Conservation (phyloP, 2,797 vertebrate genomes). For the Melanotaenia nigrans region DNA sequence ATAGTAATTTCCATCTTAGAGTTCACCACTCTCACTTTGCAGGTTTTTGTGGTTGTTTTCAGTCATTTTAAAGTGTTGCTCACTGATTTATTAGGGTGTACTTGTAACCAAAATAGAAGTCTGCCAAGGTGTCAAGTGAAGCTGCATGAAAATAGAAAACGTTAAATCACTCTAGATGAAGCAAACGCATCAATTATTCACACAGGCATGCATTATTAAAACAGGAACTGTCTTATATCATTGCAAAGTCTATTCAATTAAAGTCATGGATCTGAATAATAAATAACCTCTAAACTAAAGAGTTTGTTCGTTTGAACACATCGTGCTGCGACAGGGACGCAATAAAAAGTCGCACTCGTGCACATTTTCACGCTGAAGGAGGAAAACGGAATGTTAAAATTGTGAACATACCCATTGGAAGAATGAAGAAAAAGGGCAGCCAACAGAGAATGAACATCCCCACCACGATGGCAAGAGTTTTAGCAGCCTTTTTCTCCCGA, state of each 20-base stretch:
- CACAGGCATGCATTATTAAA: constrained; percentile 1
- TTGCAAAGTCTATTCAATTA: not conserved
- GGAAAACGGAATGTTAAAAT: not conserved
- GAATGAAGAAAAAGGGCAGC: constrained; percentile 97
- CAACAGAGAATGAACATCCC: constrained; percentile 98
- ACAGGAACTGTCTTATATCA: not conserved
- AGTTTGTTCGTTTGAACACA: not conserved
- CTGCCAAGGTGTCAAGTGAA: not conserved
- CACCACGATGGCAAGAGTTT: constrained; percentile 97
- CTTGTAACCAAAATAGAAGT: constrained; percentile 4
- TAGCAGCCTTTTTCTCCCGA: constrained; percentile 97
- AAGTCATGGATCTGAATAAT: not conserved
- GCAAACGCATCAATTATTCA: constrained; percentile 20
- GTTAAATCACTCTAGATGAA: constrained; percentile 15
- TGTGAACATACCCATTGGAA: constrained; percentile 90
- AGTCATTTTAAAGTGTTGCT: not conserved
- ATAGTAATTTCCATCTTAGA: not conserved
- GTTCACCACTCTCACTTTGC: not conserved
- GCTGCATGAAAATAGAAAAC: constrained; percentile 5
- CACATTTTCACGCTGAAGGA: not conserved
- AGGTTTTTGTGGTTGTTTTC: not conserved
- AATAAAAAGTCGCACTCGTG: not conserved
- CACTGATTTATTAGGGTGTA: not conserved
- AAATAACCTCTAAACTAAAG: not conserved
- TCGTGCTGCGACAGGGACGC: not conserved